Base-by-base conservation (phyloP, 64 coral and sea anemone genomes). In the Hydrozoanthus tunicans region DNA sequence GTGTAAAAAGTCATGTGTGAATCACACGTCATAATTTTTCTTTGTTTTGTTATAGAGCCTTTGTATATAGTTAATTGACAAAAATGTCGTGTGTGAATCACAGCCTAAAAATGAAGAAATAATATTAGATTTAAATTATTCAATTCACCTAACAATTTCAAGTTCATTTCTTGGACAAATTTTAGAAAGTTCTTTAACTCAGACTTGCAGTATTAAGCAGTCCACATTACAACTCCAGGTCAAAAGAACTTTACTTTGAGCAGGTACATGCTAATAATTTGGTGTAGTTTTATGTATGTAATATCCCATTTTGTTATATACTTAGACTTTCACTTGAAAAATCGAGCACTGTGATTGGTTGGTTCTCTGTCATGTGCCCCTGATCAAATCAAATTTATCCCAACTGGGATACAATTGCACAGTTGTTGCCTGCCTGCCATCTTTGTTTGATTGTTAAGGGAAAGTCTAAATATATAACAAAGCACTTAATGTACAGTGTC, bases 241-340 rank as follows among this genome's bases (percentile, higher is more conserved):
- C 90, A 68, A 91, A 85, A 78, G 90, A 96, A 62, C 90, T 93
- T 55, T 99, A 99, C 89, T 99, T 99, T 80, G 94, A 99, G 77
- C 97, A 99, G 90, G 97, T 99, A 82, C 20, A 20, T 17, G 93
- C 20, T 13, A 43, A 43, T 43, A 43, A 17, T 61, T 26, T 17
- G 74, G 70, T 74, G 7, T 81, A 5, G 17, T 6, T 23, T 63
- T 81, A 58, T 81, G 3, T 51, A 1, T 81, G 59, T 5, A 43
- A 53, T 81, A 9, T 9, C 17, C 6, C 9, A 6, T 59, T n/a
- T 3, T 61, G 15, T 4, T 12, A 9, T 43, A 43, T 43, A 43
- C 32, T 43, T 43, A 43, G 32, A 43, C 32, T 43, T 43, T 43
- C 2, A 43, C 32, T 43, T 2, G 32, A 43, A 43, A 43, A 43